Base-by-base conservation (phyloP, 2,888 invertebrate species). In the Ditylenchus weischeri region DNA sequence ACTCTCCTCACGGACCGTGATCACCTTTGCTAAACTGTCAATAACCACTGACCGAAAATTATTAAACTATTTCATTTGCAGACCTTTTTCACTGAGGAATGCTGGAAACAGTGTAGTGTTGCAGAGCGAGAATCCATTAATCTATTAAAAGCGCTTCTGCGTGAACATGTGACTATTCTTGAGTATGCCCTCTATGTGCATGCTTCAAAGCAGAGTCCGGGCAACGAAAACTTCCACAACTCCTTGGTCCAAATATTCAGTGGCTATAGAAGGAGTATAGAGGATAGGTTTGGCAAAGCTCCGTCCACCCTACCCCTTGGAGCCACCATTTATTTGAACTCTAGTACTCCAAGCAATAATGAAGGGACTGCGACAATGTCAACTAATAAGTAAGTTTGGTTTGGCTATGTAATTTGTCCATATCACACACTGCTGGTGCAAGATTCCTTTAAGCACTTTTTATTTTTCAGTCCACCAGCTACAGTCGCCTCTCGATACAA, bases 131-230 rank as follows among this genome's bases (percentile, higher is more conserved):
- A 66, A 1, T 57, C 73, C 11, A 67, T 75, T 1, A 70, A 69
- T 58, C 67, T 70, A 23, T 64, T 79, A 50, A 73, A 72, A 15
- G 67, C 66, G 0, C 63, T 78, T 15, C 76, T 79, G 10, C 69
- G 75, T 47, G 72, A 78, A 43, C 79, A 79, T 65, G 72, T 78
- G 7, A 72, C 76, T 23, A 76, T 79, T 35, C 69, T 79, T 11
- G 79, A 79, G 66, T 77, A 75, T 69, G 75, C 78, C 58, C 70
- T 79, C 57, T 78, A 70, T 63, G 75, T 75, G 15, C 79, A 79
- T 67, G 71, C 75, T 0, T 68, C 57, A 48, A 66, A 64, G 15
- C 64, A 18, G 47, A 62, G 57, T 15, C 61, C 29, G n/a, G 49
- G 58, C 57, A 69, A 67, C 51, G 62, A 69, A 36, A 60, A 57